Evolutionary conservation across 2,888 invertebrate genomes (phyloP).

Genomic region (Latrodectus hesperus): DNA sequence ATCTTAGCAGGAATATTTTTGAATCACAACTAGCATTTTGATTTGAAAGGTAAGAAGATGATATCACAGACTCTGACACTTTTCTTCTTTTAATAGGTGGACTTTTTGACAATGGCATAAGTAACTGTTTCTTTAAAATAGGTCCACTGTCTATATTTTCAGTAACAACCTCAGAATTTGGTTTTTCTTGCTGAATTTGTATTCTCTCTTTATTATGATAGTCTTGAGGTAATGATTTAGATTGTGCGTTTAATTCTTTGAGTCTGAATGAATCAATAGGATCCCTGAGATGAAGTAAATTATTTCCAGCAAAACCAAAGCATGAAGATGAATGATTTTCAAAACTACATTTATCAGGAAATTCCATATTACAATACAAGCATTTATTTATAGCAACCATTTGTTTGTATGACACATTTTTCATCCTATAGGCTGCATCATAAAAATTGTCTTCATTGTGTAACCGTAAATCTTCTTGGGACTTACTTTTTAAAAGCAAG

Average conservation of each 20-base stretch:
- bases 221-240: slow-evolving; percentile 35
- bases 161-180: slow-evolving; percentile 17
- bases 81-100: slow-evolving; percentile 72
- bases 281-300: slow-evolving; percentile 49
- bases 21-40: slow-evolving; percentile 8
- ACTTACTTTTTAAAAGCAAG: slow-evolving; percentile 80
- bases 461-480: slow-evolving; percentile 39
- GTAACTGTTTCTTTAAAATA: slow-evolving; percentile 62
- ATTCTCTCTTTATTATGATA: slow-evolving; percentile 35
- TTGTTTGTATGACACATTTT: slow-evolving; percentile 31
- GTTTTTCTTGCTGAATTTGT: not conserved
- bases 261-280: slow-evolving; percentile 32
- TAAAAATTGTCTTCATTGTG: slow-evolving; percentile 24
- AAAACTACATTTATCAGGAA: slow-evolving; percentile 86
- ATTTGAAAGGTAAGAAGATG: slow-evolving; percentile 5
- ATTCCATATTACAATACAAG: slow-evolving; percentile 85
- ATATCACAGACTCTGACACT: slow-evolving; percentile 71
- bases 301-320: slow-evolving; percentile 52
- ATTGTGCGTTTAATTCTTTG: slow-evolving; percentile 73
- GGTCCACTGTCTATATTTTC: slow-evolving; percentile 21
- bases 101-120: slow-evolving; percentile 54
- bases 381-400: slow-evolving; percentile 76
- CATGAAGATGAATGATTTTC: slow-evolving; percentile 87
- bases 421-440: not conserved
- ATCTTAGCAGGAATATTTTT: slow-evolving; percentile 13